A percentile compares a stretch with the other conserved stretches of the same genome.
These are phyloP conservation scores for Dipodomys ordii DNA, from an alignment of 2,113 vertebrate genomes.

Conservation along the genomic window DNA sequence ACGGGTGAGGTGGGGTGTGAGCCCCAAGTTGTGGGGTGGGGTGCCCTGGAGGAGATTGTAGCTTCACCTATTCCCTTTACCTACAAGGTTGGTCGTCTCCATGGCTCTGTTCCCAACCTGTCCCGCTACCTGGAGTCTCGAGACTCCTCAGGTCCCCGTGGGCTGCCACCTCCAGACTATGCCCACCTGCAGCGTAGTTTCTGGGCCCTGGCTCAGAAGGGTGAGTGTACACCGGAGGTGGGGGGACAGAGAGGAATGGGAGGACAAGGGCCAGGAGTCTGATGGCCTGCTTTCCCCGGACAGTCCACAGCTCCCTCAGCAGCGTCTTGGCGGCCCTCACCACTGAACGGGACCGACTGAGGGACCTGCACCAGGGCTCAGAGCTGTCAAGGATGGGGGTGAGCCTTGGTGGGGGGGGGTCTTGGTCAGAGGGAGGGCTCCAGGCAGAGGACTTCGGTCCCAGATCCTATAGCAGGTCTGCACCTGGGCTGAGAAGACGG, in stretches of 20 bases:
- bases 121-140: constrained; percentile 92
- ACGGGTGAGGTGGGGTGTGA: constrained; percentile 85
- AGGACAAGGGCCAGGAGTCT: not conserved
- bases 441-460: not conserved
- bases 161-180: constrained; percentile 89
- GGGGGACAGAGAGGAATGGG: accelerated
- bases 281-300: not conserved
- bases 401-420: constrained; percentile 1
- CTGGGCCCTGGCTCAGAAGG: constrained; percentile 91
- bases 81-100: constrained; percentile 61
- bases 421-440: not conserved
- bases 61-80: not conserved
- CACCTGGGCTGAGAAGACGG: not conserved
- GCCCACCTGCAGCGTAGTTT: constrained; percentile 94
- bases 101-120: constrained; percentile 92
- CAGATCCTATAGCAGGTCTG: not conserved
- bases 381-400: constrained; percentile 66
- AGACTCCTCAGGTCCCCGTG: constrained; percentile 89
- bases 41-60: accelerated
- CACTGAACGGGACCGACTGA: constrained; percentile 81
- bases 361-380: constrained; percentile 78
- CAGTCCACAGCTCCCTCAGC: constrained; percentile 88
- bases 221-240: constrained; percentile 75
- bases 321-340: constrained; percentile 81
- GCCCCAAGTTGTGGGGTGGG: not conserved